Conservation (phyloP, 2,113 vertebrate genomes). For the Scomber scombrus region DNA sequence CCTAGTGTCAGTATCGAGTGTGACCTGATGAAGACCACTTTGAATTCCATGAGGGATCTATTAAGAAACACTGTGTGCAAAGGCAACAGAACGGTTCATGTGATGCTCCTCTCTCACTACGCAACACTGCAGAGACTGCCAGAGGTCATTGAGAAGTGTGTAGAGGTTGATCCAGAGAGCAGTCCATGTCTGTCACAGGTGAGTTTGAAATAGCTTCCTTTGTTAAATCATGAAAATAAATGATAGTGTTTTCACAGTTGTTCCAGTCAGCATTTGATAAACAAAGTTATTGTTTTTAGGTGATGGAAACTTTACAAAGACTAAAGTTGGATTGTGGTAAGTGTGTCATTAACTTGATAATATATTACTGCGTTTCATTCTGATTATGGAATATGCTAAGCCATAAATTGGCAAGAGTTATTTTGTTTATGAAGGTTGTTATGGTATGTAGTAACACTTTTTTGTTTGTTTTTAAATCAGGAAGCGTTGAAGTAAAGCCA, state of each 20-base stretch:
- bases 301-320: conserved; percentile 71
- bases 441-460: not conserved
- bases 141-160: conserved; percentile 92
- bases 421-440: not conserved
- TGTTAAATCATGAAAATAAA: not conserved
- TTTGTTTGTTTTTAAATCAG: conserved; percentile 35
- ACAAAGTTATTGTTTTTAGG: conserved; percentile 63
- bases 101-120: conserved; percentile 92
- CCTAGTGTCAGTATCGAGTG: conserved; percentile 94
- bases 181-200: conserved; percentile 77
- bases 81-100: conserved; percentile 86
- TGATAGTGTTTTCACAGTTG: not conserved
- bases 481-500: conserved; percentile 16
- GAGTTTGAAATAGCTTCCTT: conserved; percentile 1
- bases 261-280: not conserved
- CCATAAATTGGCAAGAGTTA: not conserved
- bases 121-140: conserved; percentile 90
- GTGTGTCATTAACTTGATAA: conserved; percentile 42
- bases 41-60: conserved; percentile 90
- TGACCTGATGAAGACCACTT: conserved; percentile 90
- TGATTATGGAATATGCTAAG: not conserved
- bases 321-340: conserved; percentile 79
- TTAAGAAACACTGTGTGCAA: conserved; percentile 88
- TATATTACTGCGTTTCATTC: not conserved
- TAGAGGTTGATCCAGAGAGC: conserved; percentile 89